These are phyloP conservation scores for Drosophila nikananu DNA, from an alignment of 1,140 invertebrate species.

Conservation along the genomic window DNA sequence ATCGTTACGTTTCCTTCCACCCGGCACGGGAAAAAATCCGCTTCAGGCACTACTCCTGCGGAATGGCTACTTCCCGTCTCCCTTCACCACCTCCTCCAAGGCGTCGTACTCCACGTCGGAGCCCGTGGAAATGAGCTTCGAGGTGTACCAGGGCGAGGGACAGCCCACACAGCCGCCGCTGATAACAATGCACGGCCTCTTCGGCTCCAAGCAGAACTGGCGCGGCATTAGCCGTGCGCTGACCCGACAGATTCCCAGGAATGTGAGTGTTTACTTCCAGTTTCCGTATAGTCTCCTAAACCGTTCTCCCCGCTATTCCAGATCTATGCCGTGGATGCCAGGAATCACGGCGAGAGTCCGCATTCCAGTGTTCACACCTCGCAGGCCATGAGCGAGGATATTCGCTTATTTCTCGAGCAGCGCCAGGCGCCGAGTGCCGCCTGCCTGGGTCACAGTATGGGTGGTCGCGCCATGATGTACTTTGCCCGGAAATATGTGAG, in stretches of 20 bases:
- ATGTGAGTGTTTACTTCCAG: constrained; percentile 84
- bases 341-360: constrained; percentile 97
- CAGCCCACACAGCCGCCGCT: constrained; percentile 87
- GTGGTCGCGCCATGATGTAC: constrained; percentile 93
- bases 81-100: neutral
- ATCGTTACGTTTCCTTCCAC: constrained; percentile 34
- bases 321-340: constrained; percentile 92
- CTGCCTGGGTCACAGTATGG: constrained; percentile 96
- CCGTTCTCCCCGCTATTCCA: neutral
- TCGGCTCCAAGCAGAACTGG: constrained; percentile 95
- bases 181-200: constrained; percentile 93
- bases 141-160: constrained; percentile 32
- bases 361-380: constrained; percentile 91
- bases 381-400: constrained; percentile 90
- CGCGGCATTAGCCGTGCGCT: constrained; percentile 91
- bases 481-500: constrained; percentile 89
- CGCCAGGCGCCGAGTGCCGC: constrained; percentile 87
- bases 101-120: constrained; percentile 6
- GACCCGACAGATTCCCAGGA: constrained; percentile 86
- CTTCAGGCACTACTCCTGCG: neutral
- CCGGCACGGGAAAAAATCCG: neutral
- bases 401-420: constrained; percentile 86
- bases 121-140: constrained; percentile 47
- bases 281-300: neutral
- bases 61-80: neutral